Base-by-base conservation (phyloP, 2,888 invertebrate species). In the Acrobasis suavella region DNA sequence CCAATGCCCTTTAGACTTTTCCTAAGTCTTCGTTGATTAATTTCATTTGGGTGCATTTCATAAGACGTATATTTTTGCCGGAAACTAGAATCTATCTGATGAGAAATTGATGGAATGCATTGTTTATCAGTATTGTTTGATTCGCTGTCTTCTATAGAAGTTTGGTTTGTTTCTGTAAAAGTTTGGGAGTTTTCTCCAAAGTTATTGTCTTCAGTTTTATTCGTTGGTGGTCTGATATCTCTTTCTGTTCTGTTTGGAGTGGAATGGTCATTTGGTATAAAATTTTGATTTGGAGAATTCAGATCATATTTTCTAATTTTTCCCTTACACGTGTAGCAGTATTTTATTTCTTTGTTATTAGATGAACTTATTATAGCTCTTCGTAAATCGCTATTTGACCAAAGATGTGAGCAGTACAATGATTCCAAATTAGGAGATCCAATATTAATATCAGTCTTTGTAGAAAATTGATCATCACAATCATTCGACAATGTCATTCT, bases 221-320 rank as follows among this genome's bases (percentile, higher is more conserved):
- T 75, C 65, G 68, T 62, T 32, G 61, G 54, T 12, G 62, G 58
- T 61, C 66, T 67, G 8, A 49, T 51, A 32, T 68, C 63, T 65
- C 64, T 60, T 55, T 63, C 62, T 62, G 80, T 80, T 62, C 72
- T 68, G 66, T 83, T 85, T 60, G 92, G 91, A 67, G 92, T 91
- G 65, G 92, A 91, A 83, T 89, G 86, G 72, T 76, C 81, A 67
- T 79, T 80, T 50, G 92, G 92, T 69, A 75, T 70, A 72, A 92
- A 91, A 67, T 64, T 78, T 60, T 75, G 67, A 67, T 70, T 81
- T 62, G 80, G 72, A 60, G 85, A 78, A 69, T 79, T 84, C 63
- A 91, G 70, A 72, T 89, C 85, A 81, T 91, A 91, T 79, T 87
- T 91, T 77, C 91, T 85, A 75, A 91, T 87, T 80, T 91, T 92